A percentile compares a stretch with the other conserved stretches of the same genome.
Conservation (phyloP, 2,888 invertebrate genomes). For the Neocrepidodera transversa region DNA sequence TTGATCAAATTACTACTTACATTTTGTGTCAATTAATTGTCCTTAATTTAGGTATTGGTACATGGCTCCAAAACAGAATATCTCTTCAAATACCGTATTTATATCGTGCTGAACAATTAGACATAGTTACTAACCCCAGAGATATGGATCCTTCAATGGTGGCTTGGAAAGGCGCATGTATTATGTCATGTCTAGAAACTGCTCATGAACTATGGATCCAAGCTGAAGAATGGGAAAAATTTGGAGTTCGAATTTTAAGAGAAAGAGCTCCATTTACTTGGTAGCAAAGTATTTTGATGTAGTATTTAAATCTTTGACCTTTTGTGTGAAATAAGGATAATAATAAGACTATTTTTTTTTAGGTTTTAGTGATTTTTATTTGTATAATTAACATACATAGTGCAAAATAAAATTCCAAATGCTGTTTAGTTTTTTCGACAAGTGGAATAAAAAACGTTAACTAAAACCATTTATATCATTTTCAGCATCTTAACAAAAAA, state of each 20-base stretch:
- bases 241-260: conserved; percentile 82
- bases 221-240: conserved; percentile 84
- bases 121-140: conserved; percentile 89
- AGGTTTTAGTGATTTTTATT: conserved; percentile 37
- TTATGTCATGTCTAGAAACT: conserved; percentile 91
- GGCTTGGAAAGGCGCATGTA: conserved; percentile 94
- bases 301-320: no score
- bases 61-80: conserved; percentile 88
- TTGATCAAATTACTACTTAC: no score
- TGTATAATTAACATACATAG: conserved; percentile 41
- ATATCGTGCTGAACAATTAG: conserved; percentile 81
- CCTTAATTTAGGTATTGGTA: conserved; percentile 67
- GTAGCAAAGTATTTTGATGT: no score
- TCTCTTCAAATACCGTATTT: conserved; percentile 82
- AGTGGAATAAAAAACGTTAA: conserved; percentile 19
- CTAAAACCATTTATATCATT: not conserved
- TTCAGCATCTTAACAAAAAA: conserved; percentile 4
- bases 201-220: conserved; percentile 93
- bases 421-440: conserved; percentile 31
- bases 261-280: conserved; percentile 93
- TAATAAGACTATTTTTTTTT: no score
- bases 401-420: conserved; percentile 35
- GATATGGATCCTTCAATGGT: conserved; percentile 92
- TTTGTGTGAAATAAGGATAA: no score
- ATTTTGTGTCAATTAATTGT: no score